These are phyloP conservation scores for Epiperipatus broadwayi DNA, from an alignment of 2,888 invertebrate genomes.

Conservation along the genomic window DNA sequence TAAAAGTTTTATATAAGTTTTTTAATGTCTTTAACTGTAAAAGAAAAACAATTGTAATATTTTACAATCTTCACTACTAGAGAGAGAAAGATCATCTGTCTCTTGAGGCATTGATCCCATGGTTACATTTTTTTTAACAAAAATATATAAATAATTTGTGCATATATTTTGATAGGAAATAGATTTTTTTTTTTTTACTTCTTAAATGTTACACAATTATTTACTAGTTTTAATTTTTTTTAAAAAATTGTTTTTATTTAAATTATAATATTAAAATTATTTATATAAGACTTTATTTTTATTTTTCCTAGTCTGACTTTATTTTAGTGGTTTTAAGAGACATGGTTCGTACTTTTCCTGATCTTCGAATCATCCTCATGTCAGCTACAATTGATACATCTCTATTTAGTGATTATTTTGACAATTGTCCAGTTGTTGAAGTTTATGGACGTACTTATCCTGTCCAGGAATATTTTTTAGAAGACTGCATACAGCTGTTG, in stretches of 20 bases:
- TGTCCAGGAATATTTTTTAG: slow-evolving; percentile 74
- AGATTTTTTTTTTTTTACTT: no score
- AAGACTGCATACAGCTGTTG: slow-evolving; percentile 74
- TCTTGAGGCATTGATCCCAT: no score
- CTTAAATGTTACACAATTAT: slow-evolving; percentile 1
- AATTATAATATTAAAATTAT: neutral
- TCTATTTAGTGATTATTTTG: slow-evolving; percentile 77
- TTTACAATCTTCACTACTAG: no score
- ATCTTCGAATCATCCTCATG: slow-evolving; percentile 82
- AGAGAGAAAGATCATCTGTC: no score
- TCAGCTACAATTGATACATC: slow-evolving; percentile 92
- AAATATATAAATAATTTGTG: no score
- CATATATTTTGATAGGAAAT: no score
- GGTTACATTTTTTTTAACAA: no score
- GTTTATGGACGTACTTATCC: slow-evolving; percentile 69
- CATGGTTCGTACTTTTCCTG: slow-evolving; percentile 79
- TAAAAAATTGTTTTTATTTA: no score
- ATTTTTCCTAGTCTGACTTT: slow-evolving; percentile 52
- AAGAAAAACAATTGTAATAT: no score
- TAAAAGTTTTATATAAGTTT: no score
- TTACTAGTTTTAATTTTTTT: slow-evolving; percentile 12
- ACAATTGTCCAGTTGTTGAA: slow-evolving; percentile 71
- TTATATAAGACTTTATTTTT: slow-evolving; percentile 8
- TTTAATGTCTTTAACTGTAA: no score
- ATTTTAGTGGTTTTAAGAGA: slow-evolving; percentile 79